Percentiles rank a stretch among this genome's conserved stretches.
phyloP scores from a whole-genome alignment of 2,888 invertebrate genomes.

The Diabrotica balteata region DNA sequence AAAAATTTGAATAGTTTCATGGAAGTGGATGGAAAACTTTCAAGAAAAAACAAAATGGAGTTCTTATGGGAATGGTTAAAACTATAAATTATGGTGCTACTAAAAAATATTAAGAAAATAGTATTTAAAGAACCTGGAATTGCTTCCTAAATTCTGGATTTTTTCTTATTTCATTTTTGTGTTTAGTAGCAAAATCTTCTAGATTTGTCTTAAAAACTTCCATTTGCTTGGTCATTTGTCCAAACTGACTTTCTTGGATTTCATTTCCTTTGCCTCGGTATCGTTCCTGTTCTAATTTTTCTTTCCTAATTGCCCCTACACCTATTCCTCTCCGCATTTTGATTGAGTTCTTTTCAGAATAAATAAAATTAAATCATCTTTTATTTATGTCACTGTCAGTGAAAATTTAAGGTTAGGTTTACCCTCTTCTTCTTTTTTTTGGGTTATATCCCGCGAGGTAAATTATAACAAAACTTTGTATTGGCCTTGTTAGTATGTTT shows the following conservation, averaged over 20 bases:
- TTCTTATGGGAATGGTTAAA: background rate
- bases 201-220: constrained; percentile 90
- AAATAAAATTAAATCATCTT: no score
- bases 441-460: no score
- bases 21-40: background rate
- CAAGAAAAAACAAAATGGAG: background rate
- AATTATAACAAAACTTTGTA: no score
- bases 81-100: no score
- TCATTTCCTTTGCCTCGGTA: constrained; percentile 91
- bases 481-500: no score
- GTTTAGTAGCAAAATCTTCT: constrained; percentile 95
- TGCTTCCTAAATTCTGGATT: constrained; percentile 93
- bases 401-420: no score
- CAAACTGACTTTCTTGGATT: constrained; percentile 90
- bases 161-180: constrained; percentile 93
- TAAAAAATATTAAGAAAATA: background rate
- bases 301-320: constrained; percentile 89
- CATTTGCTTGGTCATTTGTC: constrained; percentile 93
- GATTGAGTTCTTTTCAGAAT: no score
- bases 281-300: constrained; percentile 85
- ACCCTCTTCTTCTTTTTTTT: no score
- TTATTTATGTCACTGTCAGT: no score
- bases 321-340: constrained; percentile 83
- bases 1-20: background rate
- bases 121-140: constrained; percentile 78